Conservation (phyloP, 2,797 vertebrate genomes). For the Phyllotis vaccarum region DNA sequence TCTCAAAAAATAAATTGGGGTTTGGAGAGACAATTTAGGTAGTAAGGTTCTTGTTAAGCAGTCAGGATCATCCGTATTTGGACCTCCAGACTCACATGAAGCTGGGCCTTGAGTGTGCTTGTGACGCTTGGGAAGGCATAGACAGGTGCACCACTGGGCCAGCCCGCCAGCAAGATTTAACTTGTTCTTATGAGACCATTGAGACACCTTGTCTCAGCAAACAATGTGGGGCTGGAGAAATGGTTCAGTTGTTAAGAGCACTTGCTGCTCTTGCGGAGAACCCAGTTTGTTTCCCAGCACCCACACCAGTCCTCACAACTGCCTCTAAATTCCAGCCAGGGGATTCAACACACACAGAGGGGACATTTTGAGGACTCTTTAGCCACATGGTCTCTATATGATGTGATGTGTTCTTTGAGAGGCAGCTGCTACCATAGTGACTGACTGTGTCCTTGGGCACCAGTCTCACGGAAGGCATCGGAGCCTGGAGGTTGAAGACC, state of each 20-base stretch:
- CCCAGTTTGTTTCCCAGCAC: not conserved
- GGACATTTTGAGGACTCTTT: conserved; percentile 9
- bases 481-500: not conserved
- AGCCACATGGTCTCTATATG: conserved; percentile 17
- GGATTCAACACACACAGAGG: not conserved
- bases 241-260: not conserved
- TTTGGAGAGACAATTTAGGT: not conserved
- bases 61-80: not conserved
- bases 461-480: not conserved
- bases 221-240: not conserved
- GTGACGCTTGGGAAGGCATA: not conserved
- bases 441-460: not conserved
- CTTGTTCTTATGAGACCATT: not conserved
- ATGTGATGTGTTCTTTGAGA: not conserved
- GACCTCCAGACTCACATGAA: not conserved
- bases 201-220: not conserved
- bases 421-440: not conserved
- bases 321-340: not conserved
- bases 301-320: not conserved
- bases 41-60: not conserved
- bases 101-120: not conserved
- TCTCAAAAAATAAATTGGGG: not conserved
- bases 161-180: not conserved
- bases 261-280: not conserved
- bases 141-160: not conserved